Evolutionary conservation across 2,888 invertebrate genomes (phyloP).

Genomic region (Drosophila differens): DNA sequence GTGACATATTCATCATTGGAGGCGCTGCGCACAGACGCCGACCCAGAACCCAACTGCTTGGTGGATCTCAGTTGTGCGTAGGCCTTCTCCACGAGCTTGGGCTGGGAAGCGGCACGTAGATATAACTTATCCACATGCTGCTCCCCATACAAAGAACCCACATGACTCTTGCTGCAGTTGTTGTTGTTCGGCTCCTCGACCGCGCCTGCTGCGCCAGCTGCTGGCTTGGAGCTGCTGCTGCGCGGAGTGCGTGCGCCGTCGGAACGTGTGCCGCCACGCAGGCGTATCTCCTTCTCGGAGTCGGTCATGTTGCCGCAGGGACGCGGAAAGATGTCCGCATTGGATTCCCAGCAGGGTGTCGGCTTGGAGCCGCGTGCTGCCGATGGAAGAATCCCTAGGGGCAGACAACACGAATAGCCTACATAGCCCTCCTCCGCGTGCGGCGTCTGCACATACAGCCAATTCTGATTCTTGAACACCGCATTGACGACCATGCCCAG

Average conservation of each 20-base stretch:
- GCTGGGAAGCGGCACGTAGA: slow-evolving; percentile 87
- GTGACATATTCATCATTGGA: slow-evolving; percentile 83
- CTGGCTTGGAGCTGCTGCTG: slow-evolving; percentile 62
- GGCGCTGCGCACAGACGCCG: slow-evolving; percentile 64
- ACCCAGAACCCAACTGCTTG: slow-evolving; percentile 61
- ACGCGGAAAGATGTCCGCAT: slow-evolving; percentile 92
- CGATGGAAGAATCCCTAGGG: slow-evolving; percentile 90
- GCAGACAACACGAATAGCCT: slow-evolving; percentile 91
- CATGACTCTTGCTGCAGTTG: slow-evolving; percentile 51
- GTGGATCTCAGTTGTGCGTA: slow-evolving; percentile 85
- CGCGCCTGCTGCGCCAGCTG: background rate
- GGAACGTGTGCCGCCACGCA: slow-evolving; percentile 88
- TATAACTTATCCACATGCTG: slow-evolving; percentile 91
- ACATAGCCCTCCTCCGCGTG: slow-evolving; percentile 94
- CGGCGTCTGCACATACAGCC: slow-evolving; percentile 94
- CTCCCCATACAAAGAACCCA: slow-evolving; percentile 87
- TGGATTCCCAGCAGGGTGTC: slow-evolving; percentile 92
- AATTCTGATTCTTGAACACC: slow-evolving; percentile 93
- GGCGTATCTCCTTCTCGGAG: slow-evolving; percentile 89
- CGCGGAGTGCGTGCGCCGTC: slow-evolving; percentile 88
- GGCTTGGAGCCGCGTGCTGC: slow-evolving; percentile 85
- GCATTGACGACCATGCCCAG: slow-evolving; percentile 94
- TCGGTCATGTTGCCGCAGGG: slow-evolving; percentile 93
- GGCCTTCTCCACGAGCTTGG: slow-evolving; percentile 85
- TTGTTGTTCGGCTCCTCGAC: slow-evolving; percentile 57